These are phyloP conservation scores for Oryzaephilus surinamensis DNA, from an alignment of 1,140 invertebrate species.

Conservation along the genomic window DNA sequence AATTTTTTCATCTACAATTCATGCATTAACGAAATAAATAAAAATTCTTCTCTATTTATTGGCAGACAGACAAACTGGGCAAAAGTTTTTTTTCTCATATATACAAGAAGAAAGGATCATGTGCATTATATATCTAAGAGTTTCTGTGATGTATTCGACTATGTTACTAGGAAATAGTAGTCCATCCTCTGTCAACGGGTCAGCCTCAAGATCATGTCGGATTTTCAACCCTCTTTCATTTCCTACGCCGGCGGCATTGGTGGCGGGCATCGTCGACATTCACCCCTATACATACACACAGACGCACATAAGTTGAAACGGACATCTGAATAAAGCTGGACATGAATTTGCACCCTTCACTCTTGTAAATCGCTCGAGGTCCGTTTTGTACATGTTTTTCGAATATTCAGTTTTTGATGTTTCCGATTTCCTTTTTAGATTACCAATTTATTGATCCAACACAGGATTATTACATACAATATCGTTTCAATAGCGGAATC, in stretches of 20 bases:
- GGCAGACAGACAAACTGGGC: no score
- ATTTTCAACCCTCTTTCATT: constrained; percentile 23
- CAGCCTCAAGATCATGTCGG: constrained; percentile 20
- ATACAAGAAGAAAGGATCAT: constrained; percentile 3
- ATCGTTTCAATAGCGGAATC: no score
- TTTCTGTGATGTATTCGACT: constrained; percentile 14
- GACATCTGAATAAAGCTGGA: constrained; percentile 20
- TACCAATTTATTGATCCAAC: no score
- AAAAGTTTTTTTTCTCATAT: no score
- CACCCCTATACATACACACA: no score
- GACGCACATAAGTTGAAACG: constrained; percentile 12
- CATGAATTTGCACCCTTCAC: constrained; percentile 21
- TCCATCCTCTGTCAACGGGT: constrained; percentile 14
- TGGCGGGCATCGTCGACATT: no score
- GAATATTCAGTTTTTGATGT: constrained; percentile 9
- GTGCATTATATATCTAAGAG: no score
- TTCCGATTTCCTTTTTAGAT: constrained; percentile 4
- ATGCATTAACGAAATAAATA: no score
- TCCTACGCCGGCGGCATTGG: constrained; percentile 12
- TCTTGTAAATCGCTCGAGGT: constrained; percentile 2
- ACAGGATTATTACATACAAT: no score
- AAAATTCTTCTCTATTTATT: no score
- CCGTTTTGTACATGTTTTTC: constrained; percentile 5
- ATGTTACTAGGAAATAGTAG: constrained; percentile 13
- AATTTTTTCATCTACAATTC: no score